A percentile compares a stretch with the other conserved stretches of the same genome.
These are phyloP conservation scores for Takifugu bimaculatus DNA, from an alignment of 2,113 vertebrate species.

Conservation along the genomic window DNA sequence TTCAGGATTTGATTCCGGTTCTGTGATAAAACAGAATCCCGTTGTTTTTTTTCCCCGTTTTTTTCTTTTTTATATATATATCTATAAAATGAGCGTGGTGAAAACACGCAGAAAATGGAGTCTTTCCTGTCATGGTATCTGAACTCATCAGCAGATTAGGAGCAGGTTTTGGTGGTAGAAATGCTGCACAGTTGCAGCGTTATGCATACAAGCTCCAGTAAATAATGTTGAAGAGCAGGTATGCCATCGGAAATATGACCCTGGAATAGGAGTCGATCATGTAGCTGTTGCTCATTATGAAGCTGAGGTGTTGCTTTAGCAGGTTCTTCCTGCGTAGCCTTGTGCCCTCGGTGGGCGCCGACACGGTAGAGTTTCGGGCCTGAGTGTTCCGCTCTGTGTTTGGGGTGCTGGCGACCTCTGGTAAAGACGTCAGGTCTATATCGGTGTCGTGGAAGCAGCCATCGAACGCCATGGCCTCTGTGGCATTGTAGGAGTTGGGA, in stretches of 20 bases:
- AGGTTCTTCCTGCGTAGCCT: conserved; percentile 76
- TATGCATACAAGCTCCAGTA: conserved; percentile 89
- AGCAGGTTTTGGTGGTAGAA: background rate
- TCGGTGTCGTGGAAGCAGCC: conserved; percentile 84
- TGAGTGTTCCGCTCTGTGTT: conserved; percentile 62
- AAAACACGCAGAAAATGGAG: background rate
- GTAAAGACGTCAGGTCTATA: conserved; percentile 71
- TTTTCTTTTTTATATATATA: no score
- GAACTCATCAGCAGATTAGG: conserved; percentile 8
- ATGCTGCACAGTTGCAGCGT: conserved; percentile 5
- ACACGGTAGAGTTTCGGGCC: conserved; percentile 58
- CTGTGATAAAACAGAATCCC: no score
- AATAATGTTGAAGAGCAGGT: conserved; percentile 90
- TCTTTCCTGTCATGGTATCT: background rate
- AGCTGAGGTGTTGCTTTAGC: conserved; percentile 75
- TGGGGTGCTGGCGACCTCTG: conserved; percentile 60
- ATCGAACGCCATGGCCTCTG: conserved; percentile 84
- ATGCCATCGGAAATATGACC: conserved; percentile 85
- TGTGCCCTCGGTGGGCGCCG: conserved; percentile 61
- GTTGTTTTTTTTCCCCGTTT: no score
- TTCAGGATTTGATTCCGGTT: no score
- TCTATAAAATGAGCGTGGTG: no score
- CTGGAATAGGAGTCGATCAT: conserved; percentile 89
- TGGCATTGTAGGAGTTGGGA: conserved; percentile 74
- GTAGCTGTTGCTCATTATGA: conserved; percentile 89